Percentiles rank a stretch among this genome's conserved stretches.
These are phyloP conservation scores for Drosophila pandora DNA, from an alignment of 1,140 invertebrate genomes.

Conservation along the genomic window DNA sequence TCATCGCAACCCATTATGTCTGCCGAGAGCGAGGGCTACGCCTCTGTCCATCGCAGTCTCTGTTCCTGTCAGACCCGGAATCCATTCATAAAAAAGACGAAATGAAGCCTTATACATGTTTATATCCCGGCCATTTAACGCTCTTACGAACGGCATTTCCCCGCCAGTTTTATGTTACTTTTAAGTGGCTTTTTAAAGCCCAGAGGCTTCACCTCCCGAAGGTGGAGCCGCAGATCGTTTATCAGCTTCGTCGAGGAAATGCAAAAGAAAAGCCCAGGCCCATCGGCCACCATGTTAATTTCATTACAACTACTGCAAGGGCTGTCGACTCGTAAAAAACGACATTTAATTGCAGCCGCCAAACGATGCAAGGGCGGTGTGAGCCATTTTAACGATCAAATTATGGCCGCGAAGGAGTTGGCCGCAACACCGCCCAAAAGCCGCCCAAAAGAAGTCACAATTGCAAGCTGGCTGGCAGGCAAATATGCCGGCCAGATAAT, in stretches of 20 bases:
- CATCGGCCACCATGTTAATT: constrained; percentile 56
- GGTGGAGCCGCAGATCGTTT: constrained; percentile 54
- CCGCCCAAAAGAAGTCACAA: constrained; percentile 23
- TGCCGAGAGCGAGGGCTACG: constrained; percentile 4
- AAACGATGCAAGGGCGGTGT: constrained; percentile 64
- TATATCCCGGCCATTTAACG: constrained; percentile 67
- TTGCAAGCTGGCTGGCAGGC: constrained; percentile 22
- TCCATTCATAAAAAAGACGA: constrained; percentile 4
- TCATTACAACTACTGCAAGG: constrained; percentile 70
- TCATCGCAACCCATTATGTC: constrained; percentile 50
- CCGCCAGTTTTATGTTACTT: constrained; percentile 52
- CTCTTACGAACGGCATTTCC: constrained; percentile 39
- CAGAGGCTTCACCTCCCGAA: not conserved
- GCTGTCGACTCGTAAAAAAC: constrained; percentile 70
- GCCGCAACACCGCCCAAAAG: not conserved
- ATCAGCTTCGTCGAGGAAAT: constrained; percentile 30
- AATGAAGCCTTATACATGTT: constrained; percentile 7
- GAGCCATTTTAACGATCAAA: constrained; percentile 79
- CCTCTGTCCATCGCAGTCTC: constrained; percentile 6
- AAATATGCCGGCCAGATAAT: constrained; percentile 54
- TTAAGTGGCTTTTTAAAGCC: constrained; percentile 75
- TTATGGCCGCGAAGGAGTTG: constrained; percentile 54
- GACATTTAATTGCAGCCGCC: constrained; percentile 73
- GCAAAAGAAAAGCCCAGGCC: constrained; percentile 15
- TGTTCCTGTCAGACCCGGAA: constrained; percentile 15